Base-by-base conservation (phyloP, 1,140 invertebrate genomes). In the Wasmannia auropunctata region DNA sequence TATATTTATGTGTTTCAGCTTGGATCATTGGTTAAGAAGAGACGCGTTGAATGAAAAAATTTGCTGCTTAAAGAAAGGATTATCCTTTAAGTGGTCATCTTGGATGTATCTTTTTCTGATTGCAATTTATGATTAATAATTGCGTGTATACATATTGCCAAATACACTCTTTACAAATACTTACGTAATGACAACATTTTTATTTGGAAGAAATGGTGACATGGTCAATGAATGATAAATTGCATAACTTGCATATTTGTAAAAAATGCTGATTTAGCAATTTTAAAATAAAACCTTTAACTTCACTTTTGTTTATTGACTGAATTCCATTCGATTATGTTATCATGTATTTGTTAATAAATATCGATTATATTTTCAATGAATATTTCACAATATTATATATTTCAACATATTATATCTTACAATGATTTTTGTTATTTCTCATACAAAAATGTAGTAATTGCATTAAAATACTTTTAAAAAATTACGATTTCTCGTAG, bases 1-100 rank as follows among this genome's bases (percentile, higher is more conserved):
- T 16, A 62, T 62, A 22, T 46, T 88, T 81, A 8, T 90, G 89
- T 56, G 83, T 96, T 96, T 90, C 90, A 96, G 91, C 95, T 98
- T 79, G 97, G 97, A 77, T 97, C 97, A 0, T 93, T 97, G 54
- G 96, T 97, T 25, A 97, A 97, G 93, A 97, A 97, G 91, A 94
- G 97, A 87, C 95, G 97, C 69, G 94, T 97, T 14, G 97, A 97
- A 88, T 96, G 37, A 93, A 85, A 49, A 65, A 49, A 6, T 34
- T 22, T n/a, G 11, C 1, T 49, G 4, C 43, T 46, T 16, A 11
- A 81, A n/a, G 16, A 65, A 51, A 63, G 5, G 16, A 67, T 65
- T 51, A 22, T 19, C 0, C n/a, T 22, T 10, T n/a, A n/a, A n/a
- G n/a, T n/a, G 10, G 7, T 25, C 40, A 16, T 72, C 37, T 8